Conservation (phyloP, 2,797 vertebrate species). For the Gephyroberyx darwinii region DNA sequence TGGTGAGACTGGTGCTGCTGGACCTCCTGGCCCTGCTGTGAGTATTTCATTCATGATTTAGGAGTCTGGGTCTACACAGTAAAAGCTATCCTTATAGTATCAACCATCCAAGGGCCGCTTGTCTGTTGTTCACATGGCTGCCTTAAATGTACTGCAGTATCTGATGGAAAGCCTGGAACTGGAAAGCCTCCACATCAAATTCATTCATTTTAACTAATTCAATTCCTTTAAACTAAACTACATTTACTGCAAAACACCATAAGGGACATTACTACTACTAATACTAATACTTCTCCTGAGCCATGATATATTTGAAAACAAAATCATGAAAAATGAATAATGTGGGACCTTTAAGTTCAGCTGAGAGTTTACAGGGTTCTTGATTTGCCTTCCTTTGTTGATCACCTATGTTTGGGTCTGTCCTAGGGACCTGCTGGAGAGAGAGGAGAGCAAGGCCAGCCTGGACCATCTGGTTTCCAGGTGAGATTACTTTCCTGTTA, state of each 20-base stretch:
- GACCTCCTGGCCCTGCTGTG: slow-evolving; percentile 90
- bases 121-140: neutral
- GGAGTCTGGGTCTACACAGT: too few species aligned
- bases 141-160: neutral
- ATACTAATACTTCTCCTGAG: too few species aligned
- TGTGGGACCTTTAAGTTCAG: neutral
- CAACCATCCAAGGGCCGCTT: neutral
- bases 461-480: slow-evolving; percentile 93
- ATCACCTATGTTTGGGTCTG: slow-evolving; percentile 39
- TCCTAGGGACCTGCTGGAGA: slow-evolving; percentile 91
- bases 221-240: too few species aligned
- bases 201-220: too few species aligned
- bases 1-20: slow-evolving; percentile 91
- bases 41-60: slow-evolving; percentile 74
- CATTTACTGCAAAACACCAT: too few species aligned
- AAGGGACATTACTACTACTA: too few species aligned
- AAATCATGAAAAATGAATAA: too few species aligned
- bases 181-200: too few species aligned
- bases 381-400: slow-evolving; percentile 1
- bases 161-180: too few species aligned
- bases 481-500: slow-evolving; percentile 62
- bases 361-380: neutral
- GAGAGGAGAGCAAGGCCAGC: slow-evolving; percentile 95
- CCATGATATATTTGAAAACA: too few species aligned
- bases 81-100: neutral